These are phyloP conservation scores for Dicentrarchus labrax DNA, from an alignment of 2,113 vertebrate species.

Conservation along the genomic window DNA sequence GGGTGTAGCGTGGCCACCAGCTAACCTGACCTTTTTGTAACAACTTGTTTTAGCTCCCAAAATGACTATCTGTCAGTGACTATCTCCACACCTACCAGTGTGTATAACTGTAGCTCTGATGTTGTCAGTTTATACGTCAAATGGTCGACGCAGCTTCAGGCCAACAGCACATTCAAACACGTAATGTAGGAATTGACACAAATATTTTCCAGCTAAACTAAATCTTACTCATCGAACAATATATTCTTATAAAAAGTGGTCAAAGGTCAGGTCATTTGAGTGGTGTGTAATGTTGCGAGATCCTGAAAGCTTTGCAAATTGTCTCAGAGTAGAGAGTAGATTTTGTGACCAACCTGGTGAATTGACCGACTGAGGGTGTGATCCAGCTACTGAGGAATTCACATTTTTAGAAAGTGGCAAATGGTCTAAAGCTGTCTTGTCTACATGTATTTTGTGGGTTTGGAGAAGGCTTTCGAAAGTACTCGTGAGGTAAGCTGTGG, in stretches of 20 bases:
- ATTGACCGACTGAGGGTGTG: not conserved
- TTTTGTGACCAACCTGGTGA: not conserved
- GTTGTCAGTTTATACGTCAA: not conserved
- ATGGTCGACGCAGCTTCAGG: no score
- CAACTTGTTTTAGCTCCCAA: slow-evolving; percentile 14
- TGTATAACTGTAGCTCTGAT: not conserved
- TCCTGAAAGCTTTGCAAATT: not conserved
- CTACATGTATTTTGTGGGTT: not conserved
- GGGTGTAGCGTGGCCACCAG: not conserved
- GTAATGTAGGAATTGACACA: no score
- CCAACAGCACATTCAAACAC: no score
- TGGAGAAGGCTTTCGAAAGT: not conserved
- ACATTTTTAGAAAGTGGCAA: not conserved
- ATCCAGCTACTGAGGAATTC: not conserved
- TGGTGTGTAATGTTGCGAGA: not conserved
- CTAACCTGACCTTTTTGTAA: slow-evolving; percentile 1
- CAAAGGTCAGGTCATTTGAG: no score
- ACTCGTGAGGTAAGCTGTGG: not conserved
- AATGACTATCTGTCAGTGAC: not conserved
- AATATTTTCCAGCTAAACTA: no score
- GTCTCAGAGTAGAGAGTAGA: not conserved
- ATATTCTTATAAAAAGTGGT: no score
- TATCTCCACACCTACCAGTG: not conserved
- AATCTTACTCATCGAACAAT: no score
- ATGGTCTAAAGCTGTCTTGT: not conserved